Conservation (phyloP, 2,113 vertebrate species). For the Sapajus apella region DNA sequence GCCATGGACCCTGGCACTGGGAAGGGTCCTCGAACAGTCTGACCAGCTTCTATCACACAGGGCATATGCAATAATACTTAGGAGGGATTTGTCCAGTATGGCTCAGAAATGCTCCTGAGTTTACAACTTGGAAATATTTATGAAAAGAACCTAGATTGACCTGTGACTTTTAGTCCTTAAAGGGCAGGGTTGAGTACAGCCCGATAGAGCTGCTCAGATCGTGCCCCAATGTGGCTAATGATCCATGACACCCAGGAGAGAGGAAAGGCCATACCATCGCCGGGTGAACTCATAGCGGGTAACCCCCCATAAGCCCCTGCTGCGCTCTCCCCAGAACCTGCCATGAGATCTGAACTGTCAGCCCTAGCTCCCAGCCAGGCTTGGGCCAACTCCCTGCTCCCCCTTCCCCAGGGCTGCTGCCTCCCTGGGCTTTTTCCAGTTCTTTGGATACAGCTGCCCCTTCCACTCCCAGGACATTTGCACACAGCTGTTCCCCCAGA, state of each 20-base stretch:
- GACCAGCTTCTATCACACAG: too few species aligned
- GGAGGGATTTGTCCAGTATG: not conserved
- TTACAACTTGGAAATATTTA: not conserved
- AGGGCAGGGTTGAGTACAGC: not conserved
- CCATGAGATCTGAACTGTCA: too few species aligned
- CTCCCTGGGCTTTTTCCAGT: not conserved
- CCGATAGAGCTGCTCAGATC: not conserved
- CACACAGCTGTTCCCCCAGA: not conserved
- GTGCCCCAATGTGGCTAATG: not conserved
- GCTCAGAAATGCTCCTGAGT: not conserved
- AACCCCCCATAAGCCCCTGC: not conserved
- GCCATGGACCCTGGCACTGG: not conserved
- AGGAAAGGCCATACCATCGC: not conserved
- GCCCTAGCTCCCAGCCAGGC: not conserved
- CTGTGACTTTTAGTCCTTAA: not conserved
- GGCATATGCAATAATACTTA: not conserved
- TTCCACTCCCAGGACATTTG: not conserved
- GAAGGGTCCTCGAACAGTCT: not conserved
- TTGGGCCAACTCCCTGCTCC: fast-evolving
- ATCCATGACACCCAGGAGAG: not conserved
- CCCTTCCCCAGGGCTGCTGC: fast-evolving
- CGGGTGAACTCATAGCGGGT: fast-evolving
- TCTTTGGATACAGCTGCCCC: not conserved
- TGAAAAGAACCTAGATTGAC: not conserved
- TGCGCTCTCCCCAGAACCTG: not conserved